Conservation (phyloP, 1,140 invertebrate species). For the Drosophila subobscura region DNA sequence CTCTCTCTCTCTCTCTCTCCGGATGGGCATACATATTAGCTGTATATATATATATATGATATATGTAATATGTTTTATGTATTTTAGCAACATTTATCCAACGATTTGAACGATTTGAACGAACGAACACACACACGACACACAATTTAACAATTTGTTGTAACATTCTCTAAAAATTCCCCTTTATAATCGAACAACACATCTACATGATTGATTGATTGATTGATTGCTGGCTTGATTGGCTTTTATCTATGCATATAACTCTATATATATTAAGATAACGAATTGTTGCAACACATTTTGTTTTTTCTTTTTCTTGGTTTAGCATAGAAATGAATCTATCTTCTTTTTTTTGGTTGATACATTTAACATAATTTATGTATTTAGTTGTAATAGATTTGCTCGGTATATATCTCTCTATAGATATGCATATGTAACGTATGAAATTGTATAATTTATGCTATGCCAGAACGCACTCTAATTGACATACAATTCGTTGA, state of each 20-base stretch:
- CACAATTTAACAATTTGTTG: constrained; percentile 57
- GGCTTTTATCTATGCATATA: constrained; percentile 6
- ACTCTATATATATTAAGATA: constrained; percentile 19
- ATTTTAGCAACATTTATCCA: constrained; percentile 52
- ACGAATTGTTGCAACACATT: constrained; percentile 10
- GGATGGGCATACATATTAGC: neutral
- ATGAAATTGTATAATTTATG: constrained; percentile 50
- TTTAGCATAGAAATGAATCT: neutral
- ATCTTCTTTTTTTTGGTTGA: constrained; percentile 40
- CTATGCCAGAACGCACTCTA: constrained; percentile 33
- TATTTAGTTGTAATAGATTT: neutral
- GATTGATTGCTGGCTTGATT: constrained; percentile 19
- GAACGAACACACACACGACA: constrained; percentile 55
- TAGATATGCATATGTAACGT: constrained; percentile 28
- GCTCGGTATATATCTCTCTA: constrained; percentile 9
- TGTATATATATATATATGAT: constrained; percentile 24
- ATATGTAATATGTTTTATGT: constrained; percentile 23
- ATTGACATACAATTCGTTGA: constrained; percentile 55
- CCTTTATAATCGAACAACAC: constrained; percentile 28
- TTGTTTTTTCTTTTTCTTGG: constrained; percentile 4
- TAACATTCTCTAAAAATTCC: constrained; percentile 46
- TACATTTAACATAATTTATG: constrained; percentile 19
- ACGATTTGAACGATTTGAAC: constrained; percentile 45
- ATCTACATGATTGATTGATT: constrained; percentile 40
- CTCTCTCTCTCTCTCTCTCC: neutral